These are phyloP conservation scores for Lapara coniferarum DNA, from an alignment of 2,888 invertebrate species.

Conservation along the genomic window DNA sequence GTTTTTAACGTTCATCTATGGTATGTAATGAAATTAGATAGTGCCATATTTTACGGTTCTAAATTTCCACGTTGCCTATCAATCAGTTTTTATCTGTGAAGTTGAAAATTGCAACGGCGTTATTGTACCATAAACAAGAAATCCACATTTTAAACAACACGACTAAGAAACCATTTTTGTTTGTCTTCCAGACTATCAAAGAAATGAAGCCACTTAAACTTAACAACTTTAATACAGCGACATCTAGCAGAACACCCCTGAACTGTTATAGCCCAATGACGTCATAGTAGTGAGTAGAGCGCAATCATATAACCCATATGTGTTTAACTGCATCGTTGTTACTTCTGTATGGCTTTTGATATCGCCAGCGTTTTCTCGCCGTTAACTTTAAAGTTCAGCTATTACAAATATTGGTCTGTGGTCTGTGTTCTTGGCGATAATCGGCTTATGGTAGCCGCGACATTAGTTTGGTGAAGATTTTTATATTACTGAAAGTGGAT, in stretches of 20 bases:
- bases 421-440: neutral
- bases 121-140: too few relatives aligned
- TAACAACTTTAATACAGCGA: neutral
- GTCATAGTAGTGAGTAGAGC: neutral
- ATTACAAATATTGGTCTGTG: neutral
- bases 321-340: conserved; percentile 14
- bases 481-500: too few relatives aligned
- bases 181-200: neutral
- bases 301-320: conserved; percentile 4
- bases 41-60: too few relatives aligned
- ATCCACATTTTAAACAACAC: too few relatives aligned
- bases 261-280: neutral
- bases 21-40: too few relatives aligned
- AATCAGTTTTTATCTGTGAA: too few relatives aligned
- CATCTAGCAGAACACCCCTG: neutral
- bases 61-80: too few relatives aligned
- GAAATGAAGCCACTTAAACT: neutral
- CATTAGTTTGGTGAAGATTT: too few relatives aligned
- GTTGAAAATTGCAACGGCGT: too few relatives aligned
- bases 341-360: neutral
- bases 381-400: conserved; percentile 2
- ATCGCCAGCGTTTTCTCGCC: neutral
- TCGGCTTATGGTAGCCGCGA: neutral
- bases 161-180: neutral
- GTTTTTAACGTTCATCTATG: too few relatives aligned